Percentiles rank a stretch among this genome's conserved stretches.
phyloP scores from a whole-genome alignment of 1,140 invertebrate genomes.

The Listronotus bonariensis region DNA sequence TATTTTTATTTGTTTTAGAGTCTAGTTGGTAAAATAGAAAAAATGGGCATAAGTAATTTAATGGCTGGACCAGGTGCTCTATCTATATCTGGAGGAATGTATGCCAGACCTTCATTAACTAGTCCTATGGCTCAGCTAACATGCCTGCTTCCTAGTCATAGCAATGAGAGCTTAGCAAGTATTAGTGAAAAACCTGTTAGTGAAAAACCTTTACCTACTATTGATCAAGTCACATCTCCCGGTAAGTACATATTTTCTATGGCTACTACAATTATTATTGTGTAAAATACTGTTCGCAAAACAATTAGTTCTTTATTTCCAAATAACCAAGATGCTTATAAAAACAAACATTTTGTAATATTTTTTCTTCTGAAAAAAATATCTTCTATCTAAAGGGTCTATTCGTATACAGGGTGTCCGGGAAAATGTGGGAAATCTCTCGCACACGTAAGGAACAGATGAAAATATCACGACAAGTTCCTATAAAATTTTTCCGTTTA shows the following conservation, averaged over 20 bases:
- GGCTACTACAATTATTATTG: too few relatives aligned
- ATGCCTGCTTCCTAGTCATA: constrained; percentile 62
- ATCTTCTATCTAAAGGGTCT: too few relatives aligned
- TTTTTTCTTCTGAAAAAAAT: too few relatives aligned
- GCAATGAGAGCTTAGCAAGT: constrained; percentile 31
- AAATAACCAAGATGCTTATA: too few relatives aligned
- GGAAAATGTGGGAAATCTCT: too few relatives aligned
- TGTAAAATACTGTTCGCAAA: too few relatives aligned
- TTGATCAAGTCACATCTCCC: constrained; percentile 19
- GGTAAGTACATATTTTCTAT: constrained; percentile 27
- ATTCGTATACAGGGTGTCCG: too few relatives aligned
- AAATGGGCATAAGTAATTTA: constrained; percentile 69
- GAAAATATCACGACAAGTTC: too few relatives aligned
- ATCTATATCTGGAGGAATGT: constrained; percentile 62
- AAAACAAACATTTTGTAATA: too few relatives aligned
- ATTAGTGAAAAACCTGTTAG: neutral
- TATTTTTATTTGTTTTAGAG: constrained; percentile 51
- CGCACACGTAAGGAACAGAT: too few relatives aligned
- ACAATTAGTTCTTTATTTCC: too few relatives aligned
- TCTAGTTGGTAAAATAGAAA: constrained; percentile 70
- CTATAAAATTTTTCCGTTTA: too few relatives aligned
- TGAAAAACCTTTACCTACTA: constrained; percentile 3
- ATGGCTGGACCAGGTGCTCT: constrained; percentile 65
- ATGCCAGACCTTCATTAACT: constrained; percentile 60
- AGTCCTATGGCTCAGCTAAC: constrained; percentile 78